Evolutionary conservation across 2,888 invertebrate species (phyloP), one percentile per base, ranked within the genome.

Genomic region (Plusia festucae): DNA sequence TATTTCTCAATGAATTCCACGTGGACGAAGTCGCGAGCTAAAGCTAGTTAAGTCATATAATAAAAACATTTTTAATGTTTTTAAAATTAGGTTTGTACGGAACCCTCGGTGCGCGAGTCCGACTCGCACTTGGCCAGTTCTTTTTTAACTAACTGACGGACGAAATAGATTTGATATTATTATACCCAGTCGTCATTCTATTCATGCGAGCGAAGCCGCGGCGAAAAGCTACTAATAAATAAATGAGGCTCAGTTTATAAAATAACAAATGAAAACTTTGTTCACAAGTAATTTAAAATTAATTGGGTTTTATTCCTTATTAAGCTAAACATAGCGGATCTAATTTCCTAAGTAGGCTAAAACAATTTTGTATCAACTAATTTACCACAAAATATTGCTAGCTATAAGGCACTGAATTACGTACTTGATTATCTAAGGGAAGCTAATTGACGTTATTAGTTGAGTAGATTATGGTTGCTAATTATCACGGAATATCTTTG

Each of bases 361-460:
- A n/a, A n/a, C 40, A 40, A 40, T 40, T 40, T 40, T n/a, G 40
- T n/a, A 40, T 40, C n/a, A 40, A 40, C 40, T 40, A n/a, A 40
- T n/a, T 8, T 15, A 34, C n/a, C n/a, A 40, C n/a, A 3, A 5
- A 3, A 5, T 40, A 34, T 30, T 9, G 2, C 30, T 30, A 30
- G 30, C 30, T 30, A 30, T 30, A 30, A 30, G 30, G 8, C 9
- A 9, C 9, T 8, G 0, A 30, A 30, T 30, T 30, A 30, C 30
- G 8, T 30, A 8, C 9, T 30, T 30, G 9, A 30, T 30, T 30
- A 30, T 30, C 9, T 30, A 40, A 40, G n/a, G n/a, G 5, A 40
- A 7, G 40, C n/a, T n/a, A n/a, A n/a, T 40, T 40, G n/a, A 40
- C 1, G 5, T 40, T 6, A 40, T 40, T 40, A 40, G 15, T 4